phyloP scores from a whole-genome alignment of 2,888 invertebrate genomes.

The Eulithis testata region DNA sequence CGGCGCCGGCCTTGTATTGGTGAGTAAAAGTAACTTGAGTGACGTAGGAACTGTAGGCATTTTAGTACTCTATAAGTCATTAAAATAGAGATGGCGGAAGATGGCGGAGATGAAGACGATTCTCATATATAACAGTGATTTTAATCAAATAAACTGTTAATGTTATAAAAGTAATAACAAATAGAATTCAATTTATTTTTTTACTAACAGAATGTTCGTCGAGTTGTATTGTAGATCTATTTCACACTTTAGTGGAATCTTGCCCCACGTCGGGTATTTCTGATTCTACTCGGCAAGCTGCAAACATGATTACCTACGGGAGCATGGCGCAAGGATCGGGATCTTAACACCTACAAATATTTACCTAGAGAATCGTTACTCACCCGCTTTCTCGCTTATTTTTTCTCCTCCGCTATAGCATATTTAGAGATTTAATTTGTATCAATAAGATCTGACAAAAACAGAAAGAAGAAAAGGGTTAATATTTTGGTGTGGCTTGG shows the following conservation, averaged over 20 bases:
- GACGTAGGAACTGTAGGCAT: not conserved
- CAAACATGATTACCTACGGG: slow-evolving; percentile 48
- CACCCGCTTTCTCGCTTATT: slow-evolving; percentile 24
- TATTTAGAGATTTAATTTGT: slow-evolving; percentile 18
- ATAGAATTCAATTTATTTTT: not conserved
- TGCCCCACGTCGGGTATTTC: slow-evolving; percentile 49
- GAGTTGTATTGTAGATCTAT: slow-evolving; percentile 51
- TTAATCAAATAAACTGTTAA: too few relatives aligned
- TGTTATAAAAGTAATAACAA: too few relatives aligned
- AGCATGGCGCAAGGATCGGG: slow-evolving; percentile 42
- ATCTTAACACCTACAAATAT: slow-evolving; percentile 42
- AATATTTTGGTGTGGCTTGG: slow-evolving; percentile 14
- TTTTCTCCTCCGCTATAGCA: slow-evolving; percentile 17
- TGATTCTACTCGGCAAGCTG: slow-evolving; percentile 50
- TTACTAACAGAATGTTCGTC: slow-evolving; percentile 19
- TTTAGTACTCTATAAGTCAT: not conserved
- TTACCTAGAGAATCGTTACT: slow-evolving; percentile 39
- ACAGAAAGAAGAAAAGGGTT: slow-evolving; percentile 14
- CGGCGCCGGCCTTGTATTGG: too few relatives aligned
- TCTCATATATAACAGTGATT: too few relatives aligned
- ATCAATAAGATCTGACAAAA: slow-evolving; percentile 18
- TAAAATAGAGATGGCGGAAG: too few relatives aligned
- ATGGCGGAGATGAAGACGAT: too few relatives aligned
- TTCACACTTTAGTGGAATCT: slow-evolving; percentile 53
- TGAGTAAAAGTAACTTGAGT: not conserved